phyloP scores from a whole-genome alignment of 2,113 vertebrate genomes.

The Lampris megalopsis region DNA sequence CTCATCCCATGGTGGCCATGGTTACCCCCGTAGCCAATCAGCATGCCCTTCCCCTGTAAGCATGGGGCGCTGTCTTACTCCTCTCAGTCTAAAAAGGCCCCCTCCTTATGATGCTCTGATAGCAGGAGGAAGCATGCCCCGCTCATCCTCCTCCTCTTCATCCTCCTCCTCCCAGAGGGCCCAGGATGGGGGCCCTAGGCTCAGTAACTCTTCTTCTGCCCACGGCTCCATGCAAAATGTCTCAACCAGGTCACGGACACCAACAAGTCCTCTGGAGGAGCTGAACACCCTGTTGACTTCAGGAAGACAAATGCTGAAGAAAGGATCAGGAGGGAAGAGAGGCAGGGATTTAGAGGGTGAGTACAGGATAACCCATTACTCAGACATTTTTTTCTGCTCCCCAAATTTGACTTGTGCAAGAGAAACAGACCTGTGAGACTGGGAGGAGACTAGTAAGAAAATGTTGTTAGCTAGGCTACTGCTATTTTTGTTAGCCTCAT shows the following conservation, averaged over 20 bases:
- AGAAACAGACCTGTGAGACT: too few relatives aligned
- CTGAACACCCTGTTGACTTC: slow-evolving; percentile 90
- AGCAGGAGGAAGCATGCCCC: slow-evolving; percentile 89
- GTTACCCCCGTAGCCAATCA: slow-evolving; percentile 93
- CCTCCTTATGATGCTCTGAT: slow-evolving; percentile 93
- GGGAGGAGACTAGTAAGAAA: too few relatives aligned
- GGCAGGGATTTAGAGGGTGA: slow-evolving; percentile 91
- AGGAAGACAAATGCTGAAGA: slow-evolving; percentile 88
- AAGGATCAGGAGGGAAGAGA: slow-evolving; percentile 88
- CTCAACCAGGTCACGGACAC: slow-evolving; percentile 88
- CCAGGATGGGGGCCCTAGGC: slow-evolving; percentile 85
- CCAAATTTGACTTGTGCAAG: too few relatives aligned
- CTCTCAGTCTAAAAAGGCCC: slow-evolving; percentile 93
- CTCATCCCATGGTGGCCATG: slow-evolving; percentile 89
- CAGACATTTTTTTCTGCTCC: too few relatives aligned
- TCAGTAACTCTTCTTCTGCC: slow-evolving; percentile 85
- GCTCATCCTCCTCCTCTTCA: slow-evolving; percentile 86
- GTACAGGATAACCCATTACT: slow-evolving; percentile 43
- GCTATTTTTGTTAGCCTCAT: too few relatives aligned
- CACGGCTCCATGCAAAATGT: slow-evolving; percentile 87
- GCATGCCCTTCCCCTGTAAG: slow-evolving; percentile 94
- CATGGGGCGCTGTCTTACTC: slow-evolving; percentile 91
- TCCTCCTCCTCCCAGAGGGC: slow-evolving; percentile 76
- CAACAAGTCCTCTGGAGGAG: slow-evolving; percentile 94
- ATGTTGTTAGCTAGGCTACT: too few relatives aligned